Conservation (phyloP, 2,113 vertebrate species). For the Thryonomys swinderianus region DNA sequence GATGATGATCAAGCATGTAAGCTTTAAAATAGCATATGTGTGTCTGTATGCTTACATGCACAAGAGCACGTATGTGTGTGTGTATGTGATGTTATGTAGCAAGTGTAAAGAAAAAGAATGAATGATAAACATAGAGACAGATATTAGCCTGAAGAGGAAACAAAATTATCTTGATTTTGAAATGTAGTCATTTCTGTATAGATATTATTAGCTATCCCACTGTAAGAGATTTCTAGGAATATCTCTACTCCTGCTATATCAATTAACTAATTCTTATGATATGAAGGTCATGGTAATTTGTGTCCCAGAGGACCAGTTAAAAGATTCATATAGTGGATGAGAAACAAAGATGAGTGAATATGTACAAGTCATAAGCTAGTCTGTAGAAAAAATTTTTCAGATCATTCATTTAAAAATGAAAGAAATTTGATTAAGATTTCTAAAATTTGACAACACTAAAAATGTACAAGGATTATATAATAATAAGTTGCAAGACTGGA, state of each 20-base stretch:
- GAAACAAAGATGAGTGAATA: background rate
- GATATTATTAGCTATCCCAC: background rate
- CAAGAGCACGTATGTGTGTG: background rate
- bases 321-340: background rate
- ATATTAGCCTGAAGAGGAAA: background rate
- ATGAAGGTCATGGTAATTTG: background rate
- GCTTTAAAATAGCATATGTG: background rate
- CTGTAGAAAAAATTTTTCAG: background rate
- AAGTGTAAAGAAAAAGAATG: background rate
- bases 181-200: background rate
- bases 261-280: background rate
- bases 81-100: background rate
- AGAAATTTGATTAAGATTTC: background rate
- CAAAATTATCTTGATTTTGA: background rate
- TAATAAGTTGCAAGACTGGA: background rate
- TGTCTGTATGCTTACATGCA: background rate
- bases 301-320: background rate
- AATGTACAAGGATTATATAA: background rate
- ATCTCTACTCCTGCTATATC: background rate
- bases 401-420: background rate
- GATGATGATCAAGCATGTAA: background rate
- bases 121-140: background rate
- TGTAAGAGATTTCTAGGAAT: background rate
- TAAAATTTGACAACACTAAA: background rate
- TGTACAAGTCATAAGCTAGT: too few species aligned